Conservation (phyloP, 2,113 vertebrate species). For the Phyllostomus discolor region DNA sequence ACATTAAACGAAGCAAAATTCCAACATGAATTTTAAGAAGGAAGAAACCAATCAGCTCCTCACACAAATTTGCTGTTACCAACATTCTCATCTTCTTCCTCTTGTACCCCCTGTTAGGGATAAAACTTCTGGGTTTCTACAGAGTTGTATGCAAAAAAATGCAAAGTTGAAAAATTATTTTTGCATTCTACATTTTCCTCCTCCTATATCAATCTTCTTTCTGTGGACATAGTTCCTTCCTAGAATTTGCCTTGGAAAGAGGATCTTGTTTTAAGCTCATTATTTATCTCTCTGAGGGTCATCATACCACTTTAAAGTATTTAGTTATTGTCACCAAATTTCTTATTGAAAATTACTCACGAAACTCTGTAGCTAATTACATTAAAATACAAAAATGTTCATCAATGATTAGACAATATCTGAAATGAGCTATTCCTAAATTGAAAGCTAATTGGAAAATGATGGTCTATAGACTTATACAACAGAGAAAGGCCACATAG, state of each 20-base stretch:
- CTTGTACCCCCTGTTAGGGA: background rate
- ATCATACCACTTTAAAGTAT: background rate
- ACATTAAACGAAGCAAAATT: background rate
- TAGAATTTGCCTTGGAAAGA: background rate
- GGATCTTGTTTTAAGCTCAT: background rate
- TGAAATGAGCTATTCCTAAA: background rate
- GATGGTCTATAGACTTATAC: background rate
- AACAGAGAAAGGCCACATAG: background rate
- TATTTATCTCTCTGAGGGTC: background rate
- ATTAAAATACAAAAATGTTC: background rate
- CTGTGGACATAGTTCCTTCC: background rate
- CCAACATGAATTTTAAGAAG: constrained; percentile 12
- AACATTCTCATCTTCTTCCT: background rate
- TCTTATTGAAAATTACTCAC: background rate
- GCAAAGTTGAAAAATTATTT: background rate
- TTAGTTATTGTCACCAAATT: background rate
- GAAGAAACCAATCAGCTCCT: background rate
- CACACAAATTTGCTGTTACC: background rate
- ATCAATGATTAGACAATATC: background rate
- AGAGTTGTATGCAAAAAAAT: background rate
- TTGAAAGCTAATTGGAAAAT: background rate
- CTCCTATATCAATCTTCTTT: background rate
- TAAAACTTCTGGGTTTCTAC: background rate
- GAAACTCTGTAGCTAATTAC: background rate
- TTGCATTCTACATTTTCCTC: background rate